Conservation (phyloP, 2,888 invertebrate species). For the Lasioglossum zephyrum region DNA sequence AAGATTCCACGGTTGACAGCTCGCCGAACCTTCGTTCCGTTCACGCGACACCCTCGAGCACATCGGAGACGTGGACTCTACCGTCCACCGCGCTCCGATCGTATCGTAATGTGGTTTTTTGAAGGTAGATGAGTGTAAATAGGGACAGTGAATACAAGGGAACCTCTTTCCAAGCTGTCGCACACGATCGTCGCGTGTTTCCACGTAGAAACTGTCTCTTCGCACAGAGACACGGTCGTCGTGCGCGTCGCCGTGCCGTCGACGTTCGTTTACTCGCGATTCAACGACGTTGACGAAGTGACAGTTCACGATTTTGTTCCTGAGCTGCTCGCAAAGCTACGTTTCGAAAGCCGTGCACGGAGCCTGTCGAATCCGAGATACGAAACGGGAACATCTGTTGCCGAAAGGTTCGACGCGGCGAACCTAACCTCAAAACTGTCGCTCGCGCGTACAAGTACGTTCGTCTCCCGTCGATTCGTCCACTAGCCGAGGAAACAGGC, state of each 20-base stretch:
- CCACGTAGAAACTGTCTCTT: constrained; percentile 22
- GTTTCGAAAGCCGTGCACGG: constrained; percentile 13
- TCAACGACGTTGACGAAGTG: constrained; percentile 45
- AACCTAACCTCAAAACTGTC: constrained; percentile 62
- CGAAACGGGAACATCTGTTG: constrained; percentile 62
- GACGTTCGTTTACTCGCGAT: not conserved
- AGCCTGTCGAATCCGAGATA: constrained; percentile 14
- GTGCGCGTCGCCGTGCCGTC: not conserved
- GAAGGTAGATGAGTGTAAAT: constrained; percentile 53
- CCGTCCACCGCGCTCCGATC: not conserved
- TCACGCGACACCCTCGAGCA: not conserved
- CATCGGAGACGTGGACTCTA: constrained; percentile 40
- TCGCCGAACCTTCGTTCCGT: constrained; percentile 20
- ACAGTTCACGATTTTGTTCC: constrained; percentile 50
- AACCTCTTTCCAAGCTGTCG: not conserved
- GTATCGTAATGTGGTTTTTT: not conserved
- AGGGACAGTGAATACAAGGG: constrained; percentile 13
- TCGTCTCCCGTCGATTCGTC: not conserved
- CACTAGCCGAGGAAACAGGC: not conserved
- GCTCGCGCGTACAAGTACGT: constrained; percentile 12
- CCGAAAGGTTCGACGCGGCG: constrained; percentile 36
- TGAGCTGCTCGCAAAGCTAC: constrained; percentile 29
- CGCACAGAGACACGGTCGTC: constrained; percentile 19
- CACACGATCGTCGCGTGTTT: constrained; percentile 28
- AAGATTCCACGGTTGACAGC: constrained; percentile 45